Evolutionary conservation across 2,113 vertebrate species (phyloP), one percentile per base, ranked within the genome.

Genomic region (Bufo bufo): DNA sequence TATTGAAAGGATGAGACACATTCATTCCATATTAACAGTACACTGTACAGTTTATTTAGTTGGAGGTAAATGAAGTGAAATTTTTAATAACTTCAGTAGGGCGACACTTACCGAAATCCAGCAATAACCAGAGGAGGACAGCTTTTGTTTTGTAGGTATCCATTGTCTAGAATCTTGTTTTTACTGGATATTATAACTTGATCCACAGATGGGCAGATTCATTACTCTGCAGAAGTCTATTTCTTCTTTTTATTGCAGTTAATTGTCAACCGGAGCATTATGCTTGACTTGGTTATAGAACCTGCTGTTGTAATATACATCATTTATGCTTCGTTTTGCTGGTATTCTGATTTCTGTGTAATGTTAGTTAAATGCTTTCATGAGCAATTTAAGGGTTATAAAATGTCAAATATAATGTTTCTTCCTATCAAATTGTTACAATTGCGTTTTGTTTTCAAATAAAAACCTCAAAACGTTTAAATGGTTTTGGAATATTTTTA

Each of bases 391-490:
- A 61, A 65, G 43, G 13, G 20, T 47, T 82, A 49, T 82, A 82
- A 82, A 33, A 49, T 65, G 43, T 20, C 59, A 45, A 3, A 82
- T 82, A 20, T 19, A 82, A 16, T 82, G 81, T 54, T 71, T 84
- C 50, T 82, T 65, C 9, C 54, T 84, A 19, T 79, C 52, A 4
- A 6, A 4, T 58, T 59, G 52, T 59, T 65, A 12, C 58, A 11
- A 33, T 54, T 84, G 47, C 20, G 43, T 82, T 65, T 71, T 49
- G 45, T 75, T 84, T 84, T 66, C 47, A 33, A 84, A 84, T 84
- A 84, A 84, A 84, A 54, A 52, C 12, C 3, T 23, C 47, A 1
- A 8, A 84, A 84, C 16, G 33, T 81, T 58, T 58, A 52, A 66
- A 69, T 71, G 47, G 33, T 16, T 16, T 71, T 84, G 20, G 20